A percentile compares a stretch with the other conserved stretches of the same genome.
Conservation (phyloP, 1,140 invertebrate species). For the Phortica variegata region DNA sequence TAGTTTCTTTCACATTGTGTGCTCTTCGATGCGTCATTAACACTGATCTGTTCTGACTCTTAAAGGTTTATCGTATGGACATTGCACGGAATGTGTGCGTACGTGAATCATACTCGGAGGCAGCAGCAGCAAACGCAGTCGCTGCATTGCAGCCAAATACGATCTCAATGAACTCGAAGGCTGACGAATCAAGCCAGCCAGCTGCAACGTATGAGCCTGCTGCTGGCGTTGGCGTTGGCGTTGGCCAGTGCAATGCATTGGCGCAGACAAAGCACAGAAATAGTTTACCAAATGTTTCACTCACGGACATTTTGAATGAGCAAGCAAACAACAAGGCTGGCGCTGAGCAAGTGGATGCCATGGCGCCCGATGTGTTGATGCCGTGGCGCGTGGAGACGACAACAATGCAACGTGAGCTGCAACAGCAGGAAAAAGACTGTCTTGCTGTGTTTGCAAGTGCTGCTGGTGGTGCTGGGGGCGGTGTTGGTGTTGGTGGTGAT, state of each 20-base stretch:
- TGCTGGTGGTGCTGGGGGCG: background rate
- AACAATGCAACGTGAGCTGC: constrained; percentile 12
- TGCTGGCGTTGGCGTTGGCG: background rate
- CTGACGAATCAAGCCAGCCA: too few relatives aligned
- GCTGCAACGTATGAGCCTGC: background rate
- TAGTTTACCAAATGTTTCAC: constrained; percentile 46
- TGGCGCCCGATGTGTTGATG: background rate
- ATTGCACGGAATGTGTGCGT: constrained; percentile 76
- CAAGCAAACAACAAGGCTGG: background rate
- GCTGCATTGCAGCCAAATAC: too few relatives aligned
- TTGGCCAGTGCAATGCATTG: too few relatives aligned
- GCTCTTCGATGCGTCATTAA: too few relatives aligned
- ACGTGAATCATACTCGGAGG: constrained; percentile 41
- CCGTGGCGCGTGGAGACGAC: constrained; percentile 33
- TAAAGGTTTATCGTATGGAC: constrained; percentile 73
- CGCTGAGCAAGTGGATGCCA: background rate
- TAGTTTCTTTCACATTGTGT: too few relatives aligned
- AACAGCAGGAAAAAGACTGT: background rate
- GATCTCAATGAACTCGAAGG: too few relatives aligned
- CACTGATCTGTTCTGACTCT: background rate
- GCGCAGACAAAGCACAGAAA: constrained; percentile 38
- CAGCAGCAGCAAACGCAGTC: constrained; percentile 3
- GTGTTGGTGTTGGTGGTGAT: background rate
- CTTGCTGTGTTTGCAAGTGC: background rate
- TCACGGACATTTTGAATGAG: constrained; percentile 28